Conservation (phyloP, 1,140 invertebrate species). For the Sitodiplosis mosellana region DNA sequence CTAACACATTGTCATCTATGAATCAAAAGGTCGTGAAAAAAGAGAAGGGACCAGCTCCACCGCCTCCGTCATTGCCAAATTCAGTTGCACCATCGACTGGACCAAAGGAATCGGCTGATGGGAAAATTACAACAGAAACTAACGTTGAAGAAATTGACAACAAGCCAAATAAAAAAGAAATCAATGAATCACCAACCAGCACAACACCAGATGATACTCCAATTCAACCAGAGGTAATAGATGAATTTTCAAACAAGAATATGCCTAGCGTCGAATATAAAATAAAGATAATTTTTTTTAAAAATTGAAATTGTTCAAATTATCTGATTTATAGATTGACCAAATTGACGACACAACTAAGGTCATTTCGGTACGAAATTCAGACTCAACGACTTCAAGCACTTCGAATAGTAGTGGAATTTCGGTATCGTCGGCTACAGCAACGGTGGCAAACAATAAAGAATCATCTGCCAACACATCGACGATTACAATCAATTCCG, state of each 20-base stretch:
- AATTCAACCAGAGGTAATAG: slow-evolving; percentile 4
- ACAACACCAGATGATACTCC: slow-evolving; percentile 2
- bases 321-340: background rate
- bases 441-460: background rate
- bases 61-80: slow-evolving; percentile 27
- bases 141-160: too few relatives aligned
- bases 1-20: background rate
- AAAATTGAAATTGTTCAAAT: too few relatives aligned
- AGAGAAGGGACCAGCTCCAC: slow-evolving; percentile 52
- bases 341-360: background rate
- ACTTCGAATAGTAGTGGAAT: too few relatives aligned
- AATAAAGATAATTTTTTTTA: too few relatives aligned
- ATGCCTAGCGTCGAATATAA: too few relatives aligned
- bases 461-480: slow-evolving; percentile 21
- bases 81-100: too few relatives aligned
- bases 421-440: background rate
- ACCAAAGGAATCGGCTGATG: too few relatives aligned
- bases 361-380: background rate
- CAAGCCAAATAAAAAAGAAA: background rate
- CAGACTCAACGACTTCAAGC: too few relatives aligned
- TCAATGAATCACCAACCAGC: slow-evolving; percentile 1
- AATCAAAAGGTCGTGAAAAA: slow-evolving; percentile 33
- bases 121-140: too few relatives aligned
- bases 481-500: slow-evolving; percentile 36
- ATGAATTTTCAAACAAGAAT: too few relatives aligned